These are phyloP conservation scores for Eudasyphora cyanicolor DNA, from an alignment of 2,888 invertebrate species.

Conservation along the genomic window DNA sequence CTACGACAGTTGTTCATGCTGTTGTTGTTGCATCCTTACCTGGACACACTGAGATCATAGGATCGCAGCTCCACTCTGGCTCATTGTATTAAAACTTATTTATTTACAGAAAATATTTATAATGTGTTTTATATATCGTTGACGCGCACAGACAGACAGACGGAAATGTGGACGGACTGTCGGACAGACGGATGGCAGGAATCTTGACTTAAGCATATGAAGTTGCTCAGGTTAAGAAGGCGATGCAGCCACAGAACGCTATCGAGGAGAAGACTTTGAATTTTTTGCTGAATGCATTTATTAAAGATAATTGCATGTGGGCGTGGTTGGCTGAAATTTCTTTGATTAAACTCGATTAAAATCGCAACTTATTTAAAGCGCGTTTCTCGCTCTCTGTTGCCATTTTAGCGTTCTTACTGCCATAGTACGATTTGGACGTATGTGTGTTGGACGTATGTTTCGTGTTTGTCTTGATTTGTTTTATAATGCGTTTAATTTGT, in stretches of 20 bases:
- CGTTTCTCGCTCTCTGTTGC: constrained; percentile 35
- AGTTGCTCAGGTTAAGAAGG: neutral
- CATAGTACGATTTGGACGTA: neutral
- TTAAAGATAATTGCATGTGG: constrained; percentile 67
- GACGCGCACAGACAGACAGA: neutral
- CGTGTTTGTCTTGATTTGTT: constrained; percentile 60
- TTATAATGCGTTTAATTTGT: constrained; percentile 62
- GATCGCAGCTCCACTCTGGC: constrained; percentile 5
- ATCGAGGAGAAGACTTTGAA: too few species aligned
- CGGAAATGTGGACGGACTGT: constrained; percentile 10
- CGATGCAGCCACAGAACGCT: neutral
- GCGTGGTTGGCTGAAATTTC: constrained; percentile 67
- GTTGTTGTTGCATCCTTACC: neutral
- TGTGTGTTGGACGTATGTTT: constrained; percentile 43
- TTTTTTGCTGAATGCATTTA: constrained; percentile 60
- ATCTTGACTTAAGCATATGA: neutral
- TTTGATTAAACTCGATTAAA: constrained; percentile 69
- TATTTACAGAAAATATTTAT: constrained; percentile 61
- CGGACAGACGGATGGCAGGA: constrained; percentile 1
- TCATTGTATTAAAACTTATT: constrained; percentile 57
- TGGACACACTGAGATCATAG: neutral
- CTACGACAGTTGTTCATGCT: neutral
- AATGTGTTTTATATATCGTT: constrained; percentile 57
- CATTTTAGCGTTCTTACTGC: constrained; percentile 11
- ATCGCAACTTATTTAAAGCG: constrained; percentile 65